These are phyloP conservation scores for Enteromius trimaculatus DNA, from an alignment of 2,797 vertebrate genomes.

Conservation along the genomic window DNA sequence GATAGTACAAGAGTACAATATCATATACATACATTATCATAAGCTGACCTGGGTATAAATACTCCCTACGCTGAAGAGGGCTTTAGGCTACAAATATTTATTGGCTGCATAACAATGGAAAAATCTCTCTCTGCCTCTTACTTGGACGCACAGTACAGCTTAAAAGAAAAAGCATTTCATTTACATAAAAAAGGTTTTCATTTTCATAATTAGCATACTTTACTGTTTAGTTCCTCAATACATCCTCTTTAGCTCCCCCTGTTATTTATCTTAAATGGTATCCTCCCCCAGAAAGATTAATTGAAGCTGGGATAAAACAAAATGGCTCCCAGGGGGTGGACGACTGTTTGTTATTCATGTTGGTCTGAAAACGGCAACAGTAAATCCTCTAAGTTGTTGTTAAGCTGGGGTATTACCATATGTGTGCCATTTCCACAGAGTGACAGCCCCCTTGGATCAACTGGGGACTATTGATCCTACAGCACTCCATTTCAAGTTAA, in stretches of 20 bases:
- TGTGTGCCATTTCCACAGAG: slow-evolving; percentile 87
- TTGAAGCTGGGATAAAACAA: slow-evolving; percentile 87
- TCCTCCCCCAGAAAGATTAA: slow-evolving; percentile 88
- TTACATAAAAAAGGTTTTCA: slow-evolving; percentile 73
- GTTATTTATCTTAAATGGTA: slow-evolving; percentile 83
- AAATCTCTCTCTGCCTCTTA: slow-evolving; percentile 42
- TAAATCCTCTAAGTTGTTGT: slow-evolving; percentile 91
- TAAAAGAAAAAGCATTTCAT: slow-evolving; percentile 63
- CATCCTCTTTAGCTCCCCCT: slow-evolving; percentile 65
- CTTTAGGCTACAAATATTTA: slow-evolving; percentile 43
- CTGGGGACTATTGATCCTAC: slow-evolving; percentile 87
- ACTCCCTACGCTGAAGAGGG: slow-evolving; percentile 13
- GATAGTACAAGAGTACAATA: not conserved
- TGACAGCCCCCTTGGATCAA: slow-evolving; percentile 87
- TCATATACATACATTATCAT: slow-evolving; percentile 24
- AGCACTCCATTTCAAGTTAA: slow-evolving; percentile 90
- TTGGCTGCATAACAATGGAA: slow-evolving; percentile 50
- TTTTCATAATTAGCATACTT: slow-evolving; percentile 80
- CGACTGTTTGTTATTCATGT: slow-evolving; percentile 89
- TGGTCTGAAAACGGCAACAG: slow-evolving; percentile 88
- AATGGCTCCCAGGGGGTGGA: slow-evolving; percentile 87
- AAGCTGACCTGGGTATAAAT: slow-evolving; percentile 34
- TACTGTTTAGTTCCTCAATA: slow-evolving; percentile 73
- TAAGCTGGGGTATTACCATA: slow-evolving; percentile 89
- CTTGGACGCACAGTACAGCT: slow-evolving; percentile 57